Percentiles rank a stretch among this genome's conserved stretches.
Evolutionary conservation across 2,888 invertebrate genomes (phyloP).

Genomic region (Melanchra persicariae): DNA sequence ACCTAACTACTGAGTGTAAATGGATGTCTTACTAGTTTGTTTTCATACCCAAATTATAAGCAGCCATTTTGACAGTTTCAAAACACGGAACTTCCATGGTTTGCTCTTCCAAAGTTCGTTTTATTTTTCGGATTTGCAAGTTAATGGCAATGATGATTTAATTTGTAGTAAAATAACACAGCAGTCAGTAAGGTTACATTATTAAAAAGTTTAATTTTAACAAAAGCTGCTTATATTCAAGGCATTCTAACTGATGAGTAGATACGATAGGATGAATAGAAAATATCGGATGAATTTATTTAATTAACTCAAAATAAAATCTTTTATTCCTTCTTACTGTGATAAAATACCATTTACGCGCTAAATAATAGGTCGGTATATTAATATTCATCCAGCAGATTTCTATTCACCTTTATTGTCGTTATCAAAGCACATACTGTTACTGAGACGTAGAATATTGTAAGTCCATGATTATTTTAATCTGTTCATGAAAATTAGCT

Average conservation of each 20-base stretch:
- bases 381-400: neutral
- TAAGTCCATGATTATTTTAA: conserved; percentile 48
- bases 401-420: conserved; percentile 48
- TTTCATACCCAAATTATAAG: conserved; percentile 40
- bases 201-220: conserved; percentile 25
- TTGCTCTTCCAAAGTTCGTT: conserved; percentile 52
- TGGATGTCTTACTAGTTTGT: conserved; percentile 36
- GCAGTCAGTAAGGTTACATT: conserved; percentile 32
- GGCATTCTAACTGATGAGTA: conserved; percentile 40
- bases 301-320: neutral
- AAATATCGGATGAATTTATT: neutral
- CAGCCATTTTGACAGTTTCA: conserved; percentile 45
- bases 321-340: no score
- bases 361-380: neutral
- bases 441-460: conserved; percentile 29
- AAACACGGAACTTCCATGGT: conserved; percentile 15
- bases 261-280: conserved; percentile 49
- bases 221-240: conserved; percentile 58
- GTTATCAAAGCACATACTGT: conserved; percentile 30
- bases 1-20: conserved; percentile 60
- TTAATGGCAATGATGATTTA: neutral
- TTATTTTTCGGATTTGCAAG: conserved; percentile 9
- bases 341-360: neutral
- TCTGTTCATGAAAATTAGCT: conserved; percentile 58
- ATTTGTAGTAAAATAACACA: conserved; percentile 23